Base-by-base conservation (phyloP, 1,140 invertebrate species). In the Bombus terrestris region DNA sequence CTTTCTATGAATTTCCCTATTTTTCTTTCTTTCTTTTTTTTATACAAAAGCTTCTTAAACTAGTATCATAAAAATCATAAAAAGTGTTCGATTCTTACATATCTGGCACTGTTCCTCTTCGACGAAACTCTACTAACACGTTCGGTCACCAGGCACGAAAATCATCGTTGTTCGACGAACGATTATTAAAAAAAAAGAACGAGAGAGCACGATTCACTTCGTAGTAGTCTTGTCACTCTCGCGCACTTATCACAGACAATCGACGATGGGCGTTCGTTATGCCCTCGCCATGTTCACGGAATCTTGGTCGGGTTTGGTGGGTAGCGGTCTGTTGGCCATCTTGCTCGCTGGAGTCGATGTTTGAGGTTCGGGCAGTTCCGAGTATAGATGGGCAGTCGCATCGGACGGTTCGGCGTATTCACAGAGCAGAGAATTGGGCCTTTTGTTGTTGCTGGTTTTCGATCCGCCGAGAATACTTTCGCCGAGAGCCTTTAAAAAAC, bases 361-460 rank as follows among this genome's bases (percentile, higher is more conserved):
- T 77, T 95, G 94, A 1, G 95, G 95, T 62, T 96, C 96, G 43
- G 96, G 95, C 77, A 97, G 95, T 93, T 97, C 97, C 3, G 97
- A 97, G 92, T 98, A 98, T 43, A 97, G 93, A 94, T 97, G 97
- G 2, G 97, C 94, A 18, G 96, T 96, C 12, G 95, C 95, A 93
- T 97, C 97, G 83, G 96, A 96, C 1, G 97, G 97, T 89, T 97
- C 97, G 35, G 97, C 96, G 93, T 97, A 97, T 86, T 97, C 97
- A 86, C 96, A 96, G 3, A 96, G 94, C 75, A 97, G 89, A 3
- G 96, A 96, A 39, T 96, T 96, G 66, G 96, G 95, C 90, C 95
- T 94, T 57, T 96, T 95, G 9, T 94, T 94, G 72, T 88, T 88
- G 8, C 37, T 66, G 25, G 78, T 88, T 37, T 88, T 91, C 1